These are phyloP conservation scores for Dendrocincla fuliginosa DNA, from an alignment of 2,797 vertebrate genomes.

Conservation along the genomic window DNA sequence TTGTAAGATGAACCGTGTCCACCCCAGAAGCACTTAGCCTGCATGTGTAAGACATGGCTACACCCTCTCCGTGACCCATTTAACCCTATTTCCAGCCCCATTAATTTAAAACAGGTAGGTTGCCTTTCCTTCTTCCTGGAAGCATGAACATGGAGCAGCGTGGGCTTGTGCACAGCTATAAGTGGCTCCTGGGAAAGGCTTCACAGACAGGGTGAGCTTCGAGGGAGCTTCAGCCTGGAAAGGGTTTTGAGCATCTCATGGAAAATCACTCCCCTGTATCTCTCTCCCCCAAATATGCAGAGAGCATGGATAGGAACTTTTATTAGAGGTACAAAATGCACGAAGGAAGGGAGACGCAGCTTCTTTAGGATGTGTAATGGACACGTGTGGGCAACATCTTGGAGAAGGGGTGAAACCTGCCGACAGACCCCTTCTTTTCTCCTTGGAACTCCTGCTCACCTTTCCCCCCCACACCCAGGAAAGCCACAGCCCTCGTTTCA, in stretches of 20 bases:
- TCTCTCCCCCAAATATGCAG: neutral
- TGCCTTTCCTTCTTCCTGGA: neutral
- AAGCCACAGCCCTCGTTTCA: neutral
- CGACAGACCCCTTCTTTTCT: neutral
- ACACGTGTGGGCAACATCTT: neutral
- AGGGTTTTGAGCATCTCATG: neutral
- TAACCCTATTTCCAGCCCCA: neutral
- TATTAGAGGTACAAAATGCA: neutral
- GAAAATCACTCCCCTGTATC: neutral
- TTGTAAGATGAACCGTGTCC: neutral
- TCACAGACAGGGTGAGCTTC: neutral
- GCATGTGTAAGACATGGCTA: accelerated
- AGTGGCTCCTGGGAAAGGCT: neutral
- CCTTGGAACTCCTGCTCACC: neutral
- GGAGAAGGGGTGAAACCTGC: neutral
- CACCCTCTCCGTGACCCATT: no score
- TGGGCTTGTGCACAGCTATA: accelerated
- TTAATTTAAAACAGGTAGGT: neutral
- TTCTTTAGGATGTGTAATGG: neutral
- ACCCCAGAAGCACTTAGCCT: neutral
- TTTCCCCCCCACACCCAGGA: neutral
- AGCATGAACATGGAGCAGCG: accelerated
- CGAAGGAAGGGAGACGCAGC: neutral
- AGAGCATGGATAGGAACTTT: accelerated
- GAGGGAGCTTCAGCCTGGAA: neutral